Conservation (phyloP, 1,140 invertebrate genomes). For the Anastatus disparis region DNA sequence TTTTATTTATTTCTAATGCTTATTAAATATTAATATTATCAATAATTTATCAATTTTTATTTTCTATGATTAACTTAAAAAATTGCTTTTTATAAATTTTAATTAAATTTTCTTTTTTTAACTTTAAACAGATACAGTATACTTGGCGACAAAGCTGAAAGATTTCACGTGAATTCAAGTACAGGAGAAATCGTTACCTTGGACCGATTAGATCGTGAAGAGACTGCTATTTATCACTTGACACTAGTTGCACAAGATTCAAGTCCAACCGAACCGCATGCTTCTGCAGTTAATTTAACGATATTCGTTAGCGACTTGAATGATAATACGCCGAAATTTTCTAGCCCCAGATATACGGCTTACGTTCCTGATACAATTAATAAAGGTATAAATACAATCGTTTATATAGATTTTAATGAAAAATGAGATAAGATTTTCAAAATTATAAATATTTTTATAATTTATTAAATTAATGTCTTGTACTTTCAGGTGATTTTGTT, state of each 20-base stretch:
- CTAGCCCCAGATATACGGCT: conserved; percentile 76
- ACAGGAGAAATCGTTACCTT: conserved; percentile 81
- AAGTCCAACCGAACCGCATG: conserved; percentile 81
- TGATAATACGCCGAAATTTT: conserved; percentile 87
- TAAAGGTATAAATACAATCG: conserved; percentile 67
- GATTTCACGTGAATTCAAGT: conserved; percentile 79
- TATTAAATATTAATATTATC: too few species aligned
- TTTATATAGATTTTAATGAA: neutral
- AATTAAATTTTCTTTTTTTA: too few species aligned
- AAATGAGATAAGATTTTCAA: neutral
- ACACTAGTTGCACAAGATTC: conserved; percentile 89
- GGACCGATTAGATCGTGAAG: conserved; percentile 81
- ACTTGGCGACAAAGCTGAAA: conserved; percentile 80
- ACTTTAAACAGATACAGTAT: conserved; percentile 73
- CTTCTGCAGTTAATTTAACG: conserved; percentile 83
- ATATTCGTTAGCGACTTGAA: conserved; percentile 85
- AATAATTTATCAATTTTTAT: too few species aligned
- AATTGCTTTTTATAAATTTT: too few species aligned
- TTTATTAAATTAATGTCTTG: neutral
- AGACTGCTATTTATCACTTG: conserved; percentile 78
- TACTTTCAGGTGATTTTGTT: conserved; percentile 78
- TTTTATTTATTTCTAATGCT: too few species aligned
- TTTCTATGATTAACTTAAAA: too few species aligned
- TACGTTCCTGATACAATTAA: conserved; percentile 82
- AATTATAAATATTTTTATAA: neutral